phyloP scores from a whole-genome alignment of 2,113 vertebrate species.

The Ctenodactylus gundi region DNA sequence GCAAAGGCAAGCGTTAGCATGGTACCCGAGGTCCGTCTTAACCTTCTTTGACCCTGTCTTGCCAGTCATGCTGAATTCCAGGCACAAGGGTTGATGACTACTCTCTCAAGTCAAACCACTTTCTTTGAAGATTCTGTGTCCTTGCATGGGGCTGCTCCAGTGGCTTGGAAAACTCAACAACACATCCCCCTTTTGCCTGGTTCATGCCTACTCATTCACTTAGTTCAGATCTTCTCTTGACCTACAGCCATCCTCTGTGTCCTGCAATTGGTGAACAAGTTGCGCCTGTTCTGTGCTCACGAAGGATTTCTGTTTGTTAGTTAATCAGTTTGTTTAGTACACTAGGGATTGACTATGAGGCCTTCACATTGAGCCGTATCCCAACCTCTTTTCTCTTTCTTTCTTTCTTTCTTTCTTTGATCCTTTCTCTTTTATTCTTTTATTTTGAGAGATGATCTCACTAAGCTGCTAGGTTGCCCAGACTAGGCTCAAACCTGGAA shows the following conservation, averaged over 20 bases:
- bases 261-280: neutral
- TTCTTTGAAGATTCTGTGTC: neutral
- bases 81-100: neutral
- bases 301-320: no score
- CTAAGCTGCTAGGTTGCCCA: no score
- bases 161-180: neutral
- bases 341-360: no score
- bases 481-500: no score
- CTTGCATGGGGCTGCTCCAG: neutral
- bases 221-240: neutral
- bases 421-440: no score
- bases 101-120: neutral
- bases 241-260: no score
- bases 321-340: no score
- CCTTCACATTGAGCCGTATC: no score
- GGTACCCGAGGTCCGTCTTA: fast-evolving
- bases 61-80: neutral
- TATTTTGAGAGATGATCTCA: no score
- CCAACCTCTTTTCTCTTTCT: no score
- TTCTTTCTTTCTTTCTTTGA: no score
- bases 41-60: neutral
- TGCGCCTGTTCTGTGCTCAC: neutral
- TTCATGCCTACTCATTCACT: neutral
- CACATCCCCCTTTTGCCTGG: neutral
- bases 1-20: neutral